Evolutionary conservation across 2,797 vertebrate species (phyloP).

Genomic region (Hemitrygon akajei): DNA sequence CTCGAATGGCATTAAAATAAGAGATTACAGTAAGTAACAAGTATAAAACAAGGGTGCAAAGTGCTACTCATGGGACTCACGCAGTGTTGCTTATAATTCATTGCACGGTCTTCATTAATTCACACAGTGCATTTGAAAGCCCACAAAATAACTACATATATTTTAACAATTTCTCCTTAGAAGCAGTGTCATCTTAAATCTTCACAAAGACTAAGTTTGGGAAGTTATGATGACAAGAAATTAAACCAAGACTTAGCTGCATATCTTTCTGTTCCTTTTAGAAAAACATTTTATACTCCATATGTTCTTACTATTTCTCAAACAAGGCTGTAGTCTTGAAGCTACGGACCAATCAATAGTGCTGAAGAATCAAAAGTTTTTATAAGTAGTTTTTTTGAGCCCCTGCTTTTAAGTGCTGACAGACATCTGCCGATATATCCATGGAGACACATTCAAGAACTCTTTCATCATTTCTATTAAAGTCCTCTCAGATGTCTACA

Average conservation of each 20-base stretch:
- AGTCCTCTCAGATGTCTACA: constrained; percentile 18
- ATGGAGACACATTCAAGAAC: constrained; percentile 26
- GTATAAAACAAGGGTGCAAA: not conserved
- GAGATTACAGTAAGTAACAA: constrained; percentile 64
- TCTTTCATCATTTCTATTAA: constrained; percentile 35
- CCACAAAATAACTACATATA: constrained; percentile 9
- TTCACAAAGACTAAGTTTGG: constrained; percentile 11
- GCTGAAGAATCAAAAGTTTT: constrained; percentile 33
- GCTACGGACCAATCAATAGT: constrained; percentile 25
- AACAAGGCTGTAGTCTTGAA: constrained; percentile 21
- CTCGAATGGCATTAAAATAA: constrained; percentile 68
- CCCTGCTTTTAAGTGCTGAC: constrained; percentile 20
- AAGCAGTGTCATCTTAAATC: not conserved
- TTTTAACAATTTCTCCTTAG: not conserved
- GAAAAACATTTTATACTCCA: constrained; percentile 1
- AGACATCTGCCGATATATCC: constrained; percentile 32
- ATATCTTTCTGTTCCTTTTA: not conserved
- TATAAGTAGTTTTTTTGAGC: constrained; percentile 30
- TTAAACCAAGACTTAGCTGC: not conserved
- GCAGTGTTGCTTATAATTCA: not conserved
- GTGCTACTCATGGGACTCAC: not conserved
- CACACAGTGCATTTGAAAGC: not conserved
- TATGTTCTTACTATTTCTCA: constrained; percentile 27
- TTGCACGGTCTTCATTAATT: not conserved
- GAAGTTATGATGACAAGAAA: not conserved